Percentiles rank a stretch among this genome's conserved stretches.
Evolutionary conservation across 2,797 vertebrate genomes (phyloP).

Genomic region (Sternotherus odoratus): DNA sequence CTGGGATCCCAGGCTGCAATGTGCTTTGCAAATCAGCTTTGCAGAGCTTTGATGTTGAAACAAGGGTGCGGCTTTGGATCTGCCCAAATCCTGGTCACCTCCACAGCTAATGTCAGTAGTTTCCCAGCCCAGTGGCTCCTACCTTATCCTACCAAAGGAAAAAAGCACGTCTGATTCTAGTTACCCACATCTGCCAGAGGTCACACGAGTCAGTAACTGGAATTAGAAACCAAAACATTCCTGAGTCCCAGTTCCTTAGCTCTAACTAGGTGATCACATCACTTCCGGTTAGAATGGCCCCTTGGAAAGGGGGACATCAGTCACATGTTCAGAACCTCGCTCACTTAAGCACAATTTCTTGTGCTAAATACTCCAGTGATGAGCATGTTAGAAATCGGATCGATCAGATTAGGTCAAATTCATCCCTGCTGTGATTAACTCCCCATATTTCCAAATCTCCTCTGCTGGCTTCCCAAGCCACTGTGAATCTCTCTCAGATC

Average conservation of each 20-base stretch:
- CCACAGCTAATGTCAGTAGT: background rate
- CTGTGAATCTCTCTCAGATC: background rate
- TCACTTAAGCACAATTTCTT: background rate
- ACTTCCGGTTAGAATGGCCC: background rate
- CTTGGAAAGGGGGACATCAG: background rate
- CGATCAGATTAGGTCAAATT: rapidly evolving
- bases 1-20: background rate
- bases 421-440: background rate
- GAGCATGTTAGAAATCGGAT: background rate
- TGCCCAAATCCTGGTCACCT: background rate
- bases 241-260: background rate
- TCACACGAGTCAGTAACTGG: background rate
- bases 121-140: too few species aligned
- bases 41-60: background rate
- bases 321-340: background rate
- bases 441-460: background rate
- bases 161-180: background rate
- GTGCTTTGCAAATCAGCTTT: background rate
- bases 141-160: background rate
- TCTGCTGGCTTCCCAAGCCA: rapidly evolving
- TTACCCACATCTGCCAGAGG: background rate
- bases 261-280: background rate
- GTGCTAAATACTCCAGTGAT: background rate
- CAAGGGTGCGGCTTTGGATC: background rate
- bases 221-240: background rate